Evolutionary conservation across 2,888 invertebrate species (phyloP).

Genomic region (Aspidapion aeneum): DNA sequence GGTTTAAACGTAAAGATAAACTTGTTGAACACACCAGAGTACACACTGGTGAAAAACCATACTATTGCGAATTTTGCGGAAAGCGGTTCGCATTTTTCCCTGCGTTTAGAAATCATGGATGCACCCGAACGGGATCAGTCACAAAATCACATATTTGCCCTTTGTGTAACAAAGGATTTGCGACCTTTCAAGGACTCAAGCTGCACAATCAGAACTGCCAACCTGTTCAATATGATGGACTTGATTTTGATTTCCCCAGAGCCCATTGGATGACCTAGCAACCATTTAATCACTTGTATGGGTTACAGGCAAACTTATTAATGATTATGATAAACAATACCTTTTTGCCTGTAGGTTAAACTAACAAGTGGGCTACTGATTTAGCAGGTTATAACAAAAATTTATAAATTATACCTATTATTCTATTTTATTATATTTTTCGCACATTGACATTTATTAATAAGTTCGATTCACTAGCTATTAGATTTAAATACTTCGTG

Average conservation of each 20-base stretch:
- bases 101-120: not conserved
- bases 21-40: conserved; percentile 32
- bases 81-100: conserved; percentile 28
- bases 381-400: too few relatives aligned
- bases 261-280: not conserved
- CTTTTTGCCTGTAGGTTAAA: too few relatives aligned
- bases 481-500: too few relatives aligned
- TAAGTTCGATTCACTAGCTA: too few relatives aligned
- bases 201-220: conserved; percentile 19
- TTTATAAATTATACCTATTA: too few relatives aligned
- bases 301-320: not conserved
- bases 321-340: too few relatives aligned
- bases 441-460: too few relatives aligned
- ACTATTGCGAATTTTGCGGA: conserved; percentile 35
- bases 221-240: not conserved
- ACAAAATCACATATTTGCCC: conserved; percentile 30
- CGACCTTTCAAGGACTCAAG: conserved; percentile 21
- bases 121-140: not conserved
- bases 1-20: conserved; percentile 45
- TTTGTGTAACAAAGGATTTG: conserved; percentile 36
- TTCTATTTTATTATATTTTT: too few relatives aligned
- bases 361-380: too few relatives aligned
- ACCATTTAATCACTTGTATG: not conserved
- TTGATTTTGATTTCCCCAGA: not conserved
- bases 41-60: conserved; percentile 45